These are phyloP conservation scores for Campylomormyrus tamandua DNA, from an alignment of 2,113 vertebrate species.

Conservation along the genomic window DNA sequence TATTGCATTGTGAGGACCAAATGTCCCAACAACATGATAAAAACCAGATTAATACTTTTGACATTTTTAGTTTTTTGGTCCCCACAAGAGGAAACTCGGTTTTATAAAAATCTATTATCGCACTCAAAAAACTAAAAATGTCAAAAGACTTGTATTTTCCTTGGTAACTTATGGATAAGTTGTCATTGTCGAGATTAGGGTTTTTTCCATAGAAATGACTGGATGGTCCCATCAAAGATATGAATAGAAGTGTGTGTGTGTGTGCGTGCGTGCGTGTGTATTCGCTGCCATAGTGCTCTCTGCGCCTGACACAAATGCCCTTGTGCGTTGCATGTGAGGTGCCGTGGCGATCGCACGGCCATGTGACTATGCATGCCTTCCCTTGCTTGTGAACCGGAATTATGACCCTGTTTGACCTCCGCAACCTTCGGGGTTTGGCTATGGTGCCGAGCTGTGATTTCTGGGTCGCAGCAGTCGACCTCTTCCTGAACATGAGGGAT, in stretches of 20 bases:
- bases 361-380: background rate
- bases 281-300: background rate
- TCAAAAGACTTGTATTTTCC: background rate
- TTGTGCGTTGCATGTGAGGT: background rate
- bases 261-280: background rate
- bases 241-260: background rate
- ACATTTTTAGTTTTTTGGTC: background rate
- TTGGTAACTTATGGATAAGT: background rate
- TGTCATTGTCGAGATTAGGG: background rate
- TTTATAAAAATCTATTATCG: background rate
- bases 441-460: background rate
- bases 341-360: background rate
- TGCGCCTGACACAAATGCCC: background rate
- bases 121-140: background rate
- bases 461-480: background rate
- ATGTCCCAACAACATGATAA: background rate
- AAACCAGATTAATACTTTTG: background rate
- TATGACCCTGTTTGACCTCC: no score
- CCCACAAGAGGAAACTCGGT: background rate
- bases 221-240: background rate
- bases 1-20: background rate
- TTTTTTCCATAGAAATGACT: background rate
- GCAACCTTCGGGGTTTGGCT: background rate
- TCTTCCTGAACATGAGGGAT: background rate
- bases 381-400: background rate